Conservation (phyloP, 1,140 invertebrate species). For the Papilio aristodemus region DNA sequence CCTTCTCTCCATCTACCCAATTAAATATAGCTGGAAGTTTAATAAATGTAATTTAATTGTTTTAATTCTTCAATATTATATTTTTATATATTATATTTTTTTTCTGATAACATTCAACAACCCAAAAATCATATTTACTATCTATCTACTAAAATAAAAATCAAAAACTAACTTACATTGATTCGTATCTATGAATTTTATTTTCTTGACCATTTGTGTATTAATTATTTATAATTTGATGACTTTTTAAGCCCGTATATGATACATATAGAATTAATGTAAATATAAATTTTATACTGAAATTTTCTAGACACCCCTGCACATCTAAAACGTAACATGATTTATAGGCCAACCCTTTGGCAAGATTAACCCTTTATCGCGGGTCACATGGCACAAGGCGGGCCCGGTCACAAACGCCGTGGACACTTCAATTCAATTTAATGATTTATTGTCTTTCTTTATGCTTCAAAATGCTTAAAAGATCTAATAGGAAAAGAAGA, state of each 20-base stretch:
- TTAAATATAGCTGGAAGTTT: too few species aligned
- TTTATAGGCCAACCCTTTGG: constrained; percentile 76
- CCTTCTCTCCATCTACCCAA: too few species aligned
- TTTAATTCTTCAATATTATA: too few species aligned
- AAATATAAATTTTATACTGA: neutral
- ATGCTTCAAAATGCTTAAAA: constrained; percentile 40
- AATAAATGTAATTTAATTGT: too few species aligned
- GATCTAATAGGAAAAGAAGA: neutral
- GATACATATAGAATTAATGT: neutral
- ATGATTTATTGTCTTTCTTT: constrained; percentile 72
- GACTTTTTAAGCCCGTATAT: neutral
- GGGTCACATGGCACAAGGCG: constrained; percentile 62
- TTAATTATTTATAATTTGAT: too few species aligned
- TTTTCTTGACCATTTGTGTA: too few species aligned
- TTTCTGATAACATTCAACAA: too few species aligned
- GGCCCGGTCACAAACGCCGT: constrained; percentile 49
- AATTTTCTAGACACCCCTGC: constrained; percentile 51
- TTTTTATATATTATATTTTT: too few species aligned
- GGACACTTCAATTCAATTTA: constrained; percentile 54
- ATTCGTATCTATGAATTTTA: too few species aligned
- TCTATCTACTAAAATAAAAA: too few species aligned
- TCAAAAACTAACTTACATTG: too few species aligned
- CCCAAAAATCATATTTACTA: too few species aligned
- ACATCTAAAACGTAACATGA: constrained; percentile 63
- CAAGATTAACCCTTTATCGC: constrained; percentile 75